Base-by-base conservation (phyloP, 2,113 vertebrate species). In the Brachyistius frenatus region DNA sequence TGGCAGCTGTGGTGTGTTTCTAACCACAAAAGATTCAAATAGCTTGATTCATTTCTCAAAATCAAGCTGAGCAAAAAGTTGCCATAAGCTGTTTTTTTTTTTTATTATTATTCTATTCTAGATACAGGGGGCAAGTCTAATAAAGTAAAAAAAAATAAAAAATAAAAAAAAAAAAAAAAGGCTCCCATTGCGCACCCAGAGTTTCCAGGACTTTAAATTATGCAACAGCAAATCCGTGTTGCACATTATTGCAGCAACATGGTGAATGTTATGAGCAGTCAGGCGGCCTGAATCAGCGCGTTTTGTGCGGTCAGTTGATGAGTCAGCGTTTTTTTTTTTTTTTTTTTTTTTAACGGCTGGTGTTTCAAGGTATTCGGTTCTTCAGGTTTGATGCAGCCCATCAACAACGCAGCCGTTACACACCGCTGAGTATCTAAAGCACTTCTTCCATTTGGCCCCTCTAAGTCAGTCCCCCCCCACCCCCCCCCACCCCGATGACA, bases 191-290 rank as follows among this genome's bases (percentile, higher is more conserved):
- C 14, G 46, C 39, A 32, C 10, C 39, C 11, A 14, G 23, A 44
- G 15, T 35, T 63, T 68, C 58, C 57, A 68, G 44, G 50, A 13
- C 32, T 32, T 50, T 39, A 36, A 44, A 13, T 13, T 11, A 13
- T 13, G 32, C 36, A 39, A 11, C 52, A 68, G 52, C 62, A 56
- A 73, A 10, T 69, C 52, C 6, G 31, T 31, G n/a, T n/a, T 58
- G 63, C n/a, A n/a, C 16, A 41, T 68, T 30, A 37, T 7, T 37
- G 61, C 54, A 54, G 50, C 31, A 63, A 56, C 46, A 32, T 61
- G 4, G 1, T 14, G 0, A 44, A 41, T 6, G 15, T 32, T 35
- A 32, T 41, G 4, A 32, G 70, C 60, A 65, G 53, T 5, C 15
- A 8, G 41, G 53, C 4, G 0, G 49, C 30, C 50, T n/a, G 65